These are phyloP conservation scores for Glaucomys volans DNA, from an alignment of 2,113 vertebrate genomes.

Conservation along the genomic window DNA sequence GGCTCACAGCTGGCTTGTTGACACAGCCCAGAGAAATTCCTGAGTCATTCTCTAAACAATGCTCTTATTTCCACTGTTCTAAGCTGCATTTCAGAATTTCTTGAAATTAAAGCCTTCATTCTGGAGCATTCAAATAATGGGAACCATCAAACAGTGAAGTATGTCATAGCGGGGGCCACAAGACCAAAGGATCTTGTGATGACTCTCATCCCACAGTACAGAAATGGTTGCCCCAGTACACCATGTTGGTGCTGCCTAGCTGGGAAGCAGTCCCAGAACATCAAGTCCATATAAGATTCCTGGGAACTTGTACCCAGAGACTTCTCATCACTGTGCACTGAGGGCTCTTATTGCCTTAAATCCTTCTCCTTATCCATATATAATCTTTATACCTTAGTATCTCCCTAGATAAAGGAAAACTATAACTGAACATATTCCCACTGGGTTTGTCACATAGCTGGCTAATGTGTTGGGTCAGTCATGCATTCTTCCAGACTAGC, in stretches of 20 bases:
- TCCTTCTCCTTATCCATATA: background rate
- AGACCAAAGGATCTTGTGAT: background rate
- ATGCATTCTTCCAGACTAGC: background rate
- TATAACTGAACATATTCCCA: background rate
- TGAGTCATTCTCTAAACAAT: background rate
- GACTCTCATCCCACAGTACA: background rate
- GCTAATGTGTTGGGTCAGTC: slow-evolving; percentile 47
- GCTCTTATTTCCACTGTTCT: background rate
- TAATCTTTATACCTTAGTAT: background rate
- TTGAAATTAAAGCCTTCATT: background rate
- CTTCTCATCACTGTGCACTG: background rate
- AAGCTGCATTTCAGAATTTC: background rate
- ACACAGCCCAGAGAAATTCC: background rate
- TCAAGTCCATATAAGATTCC: background rate
- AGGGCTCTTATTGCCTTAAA: background rate
- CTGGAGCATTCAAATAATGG: background rate
- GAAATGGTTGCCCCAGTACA: background rate
- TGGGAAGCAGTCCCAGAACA: background rate
- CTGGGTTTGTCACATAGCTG: slow-evolving; percentile 6
- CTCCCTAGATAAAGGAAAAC: background rate
- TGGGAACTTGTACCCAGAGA: background rate
- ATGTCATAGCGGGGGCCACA: background rate
- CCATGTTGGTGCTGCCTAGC: accelerated
- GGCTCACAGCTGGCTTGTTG: background rate
- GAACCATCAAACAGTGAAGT: background rate